A percentile compares a stretch with the other conserved stretches of the same genome.
Conservation (phyloP, 2,888 invertebrate species). For the Epiblema foenella region DNA sequence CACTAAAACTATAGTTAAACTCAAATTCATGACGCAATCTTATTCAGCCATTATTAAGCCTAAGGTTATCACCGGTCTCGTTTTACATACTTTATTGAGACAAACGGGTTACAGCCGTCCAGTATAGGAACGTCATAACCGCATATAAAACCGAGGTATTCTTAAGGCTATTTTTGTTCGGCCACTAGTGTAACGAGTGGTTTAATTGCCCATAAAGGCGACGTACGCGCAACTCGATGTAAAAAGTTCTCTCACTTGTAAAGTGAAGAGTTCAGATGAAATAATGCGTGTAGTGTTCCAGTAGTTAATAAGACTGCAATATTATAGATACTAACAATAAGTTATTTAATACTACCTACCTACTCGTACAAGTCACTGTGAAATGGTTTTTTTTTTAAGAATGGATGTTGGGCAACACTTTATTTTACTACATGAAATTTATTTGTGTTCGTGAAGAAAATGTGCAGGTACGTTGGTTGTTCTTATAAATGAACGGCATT, state of each 20-base stretch:
- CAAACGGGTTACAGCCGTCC: constrained; percentile 60
- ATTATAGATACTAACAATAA: too few species aligned
- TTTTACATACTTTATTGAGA: constrained; percentile 70
- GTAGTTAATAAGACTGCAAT: background rate
- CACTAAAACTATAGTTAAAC: background rate
- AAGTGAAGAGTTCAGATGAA: background rate
- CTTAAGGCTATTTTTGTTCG: background rate
- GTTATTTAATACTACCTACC: too few species aligned
- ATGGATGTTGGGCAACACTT: too few species aligned
- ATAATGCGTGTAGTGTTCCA: constrained; percentile 25
- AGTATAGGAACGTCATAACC: constrained; percentile 65
- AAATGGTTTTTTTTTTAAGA: too few species aligned
- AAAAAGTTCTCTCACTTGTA: background rate
- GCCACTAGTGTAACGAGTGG: constrained; percentile 3
- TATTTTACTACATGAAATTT: too few species aligned
- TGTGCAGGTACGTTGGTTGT: too few species aligned
- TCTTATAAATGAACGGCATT: too few species aligned
- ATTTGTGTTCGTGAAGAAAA: too few species aligned
- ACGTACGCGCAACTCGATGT: constrained; percentile 25
- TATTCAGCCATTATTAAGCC: constrained; percentile 56
- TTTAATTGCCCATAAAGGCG: constrained; percentile 29
- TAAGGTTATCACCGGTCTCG: constrained; percentile 55
- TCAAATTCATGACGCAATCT: constrained; percentile 46
- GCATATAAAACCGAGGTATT: constrained; percentile 59
- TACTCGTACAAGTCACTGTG: too few species aligned